Base-by-base conservation (phyloP, 2,888 invertebrate species). In the Nemoura dubitans region DNA sequence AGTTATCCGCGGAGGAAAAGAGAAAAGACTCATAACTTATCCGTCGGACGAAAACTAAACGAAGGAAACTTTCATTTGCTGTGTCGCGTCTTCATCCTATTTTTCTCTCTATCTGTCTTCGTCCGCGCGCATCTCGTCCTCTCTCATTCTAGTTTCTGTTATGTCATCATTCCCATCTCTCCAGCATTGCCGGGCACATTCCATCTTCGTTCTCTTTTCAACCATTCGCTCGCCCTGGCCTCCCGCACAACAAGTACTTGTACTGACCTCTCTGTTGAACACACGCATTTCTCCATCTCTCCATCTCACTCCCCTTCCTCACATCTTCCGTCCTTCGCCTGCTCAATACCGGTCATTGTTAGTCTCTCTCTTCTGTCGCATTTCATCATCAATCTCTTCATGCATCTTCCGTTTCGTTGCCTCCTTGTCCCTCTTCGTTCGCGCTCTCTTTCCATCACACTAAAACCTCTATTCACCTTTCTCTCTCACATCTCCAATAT, bases 241-340 rank as follows among this genome's bases (percentile, higher is more conserved):
- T 25, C 78, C 78, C 78, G 28, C 3, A 27, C 78, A 78, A 78
- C 78, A 29, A 78, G 78, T 28, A 78, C 78, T 27, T 28, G n/a
- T n/a, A n/a, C n/a, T 59, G 16, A 21, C 59, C 59, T 21, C 59
- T 21, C 59, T 59, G 6, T 59, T 14, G 3, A 10, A 10, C 36
- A 36, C 27, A 83, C 10, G 5, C 26, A 5, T 78, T n/a, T 78
- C 78, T 78, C 78, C 25, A 2, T 78, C 78, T 78, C 25, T 27
- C 78, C 26, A 5, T 76, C 21, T 76, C n/a, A n/a, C n/a, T n/a
- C n/a, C 76, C 26, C 76, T 76, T 26, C 26, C 76, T 76, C 76
- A 10, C 7, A 14, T 27, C 76, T 27, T 27, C 30, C 76, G 6
- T 28, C 78, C 26, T 42, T 85, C 26, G 16, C 30, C 2, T 77